Percentiles rank a stretch among this genome's conserved stretches.
Evolutionary conservation across 2,113 vertebrate genomes (phyloP).

Genomic region (Anoura caudifer): DNA sequence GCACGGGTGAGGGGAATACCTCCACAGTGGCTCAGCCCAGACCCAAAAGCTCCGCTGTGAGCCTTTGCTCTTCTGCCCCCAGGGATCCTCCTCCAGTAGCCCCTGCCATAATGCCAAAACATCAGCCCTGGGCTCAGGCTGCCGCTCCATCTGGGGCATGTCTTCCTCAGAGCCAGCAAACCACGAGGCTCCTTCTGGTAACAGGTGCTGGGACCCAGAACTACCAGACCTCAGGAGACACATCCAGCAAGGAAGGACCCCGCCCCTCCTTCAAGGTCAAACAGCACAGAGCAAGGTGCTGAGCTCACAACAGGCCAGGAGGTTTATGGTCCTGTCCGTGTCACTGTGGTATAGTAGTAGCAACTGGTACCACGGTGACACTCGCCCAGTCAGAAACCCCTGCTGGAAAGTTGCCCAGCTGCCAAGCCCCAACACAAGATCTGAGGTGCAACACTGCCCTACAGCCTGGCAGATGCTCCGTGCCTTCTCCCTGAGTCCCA

Average conservation of each 20-base stretch:
- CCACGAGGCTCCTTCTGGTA: rapidly evolving
- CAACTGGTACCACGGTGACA: background rate
- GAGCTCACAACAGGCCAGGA: background rate
- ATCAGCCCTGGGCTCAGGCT: background rate
- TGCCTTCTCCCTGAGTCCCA: rapidly evolving
- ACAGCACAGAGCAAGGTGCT: rapidly evolving
- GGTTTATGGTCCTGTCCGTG: background rate
- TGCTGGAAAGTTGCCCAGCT: rapidly evolving
- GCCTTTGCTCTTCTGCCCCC: background rate
- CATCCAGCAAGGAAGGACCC: rapidly evolving
- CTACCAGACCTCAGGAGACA: rapidly evolving
- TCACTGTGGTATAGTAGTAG: rapidly evolving
- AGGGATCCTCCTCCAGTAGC: rapidly evolving
- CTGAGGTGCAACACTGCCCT: rapidly evolving
- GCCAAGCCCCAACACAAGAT: rapidly evolving
- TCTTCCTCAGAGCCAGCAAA: no score
- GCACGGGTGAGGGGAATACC: no score
- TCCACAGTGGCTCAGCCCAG: background rate
- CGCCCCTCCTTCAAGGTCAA: background rate
- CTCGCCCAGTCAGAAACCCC: rapidly evolving
- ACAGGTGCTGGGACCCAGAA: rapidly evolving
- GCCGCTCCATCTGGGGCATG: rapidly evolving
- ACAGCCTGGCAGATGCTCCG: rapidly evolving
- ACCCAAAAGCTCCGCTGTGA: rapidly evolving
- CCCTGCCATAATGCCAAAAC: rapidly evolving